These are phyloP conservation scores for Hetaerina titia DNA, from an alignment of 2,888 invertebrate species.

Conservation along the genomic window DNA sequence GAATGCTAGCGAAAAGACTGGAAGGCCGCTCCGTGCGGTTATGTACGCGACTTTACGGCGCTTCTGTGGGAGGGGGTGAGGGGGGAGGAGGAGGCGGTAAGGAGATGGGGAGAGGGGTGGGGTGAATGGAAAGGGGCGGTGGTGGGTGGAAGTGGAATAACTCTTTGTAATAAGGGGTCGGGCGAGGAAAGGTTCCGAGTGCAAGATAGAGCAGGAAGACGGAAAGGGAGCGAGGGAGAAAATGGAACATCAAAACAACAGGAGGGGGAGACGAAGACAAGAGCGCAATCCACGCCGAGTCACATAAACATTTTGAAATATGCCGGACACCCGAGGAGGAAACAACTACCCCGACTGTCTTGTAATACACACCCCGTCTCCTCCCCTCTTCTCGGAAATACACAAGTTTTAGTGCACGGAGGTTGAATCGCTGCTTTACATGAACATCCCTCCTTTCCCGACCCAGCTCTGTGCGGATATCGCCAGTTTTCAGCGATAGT, in stretches of 20 bases:
- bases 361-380: not conserved
- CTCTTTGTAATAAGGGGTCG: not conserved
- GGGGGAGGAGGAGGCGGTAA: not conserved
- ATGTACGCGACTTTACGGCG: not conserved
- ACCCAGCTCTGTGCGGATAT: not conserved
- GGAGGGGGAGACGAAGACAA: not conserved
- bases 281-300: not conserved
- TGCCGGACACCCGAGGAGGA: not conserved
- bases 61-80: not conserved
- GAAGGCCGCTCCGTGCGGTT: not conserved
- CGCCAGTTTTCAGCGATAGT: too few relatives aligned
- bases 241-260: not conserved
- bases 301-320: not conserved
- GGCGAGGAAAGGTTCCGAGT: too few relatives aligned
- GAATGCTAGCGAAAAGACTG: constrained; percentile 27
- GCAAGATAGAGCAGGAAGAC: too few relatives aligned
- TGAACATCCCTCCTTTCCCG: not conserved
- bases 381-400: not conserved
- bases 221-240: too few relatives aligned
- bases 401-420: not conserved
- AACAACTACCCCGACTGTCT: not conserved
- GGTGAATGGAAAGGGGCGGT: not conserved
- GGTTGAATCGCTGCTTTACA: not conserved
- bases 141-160: not conserved
- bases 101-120: not conserved